Evolutionary conservation across 2,797 vertebrate genomes (phyloP), one percentile per base, ranked within the genome.

Genomic region (Pantherophis alleghaniensis): DNA sequence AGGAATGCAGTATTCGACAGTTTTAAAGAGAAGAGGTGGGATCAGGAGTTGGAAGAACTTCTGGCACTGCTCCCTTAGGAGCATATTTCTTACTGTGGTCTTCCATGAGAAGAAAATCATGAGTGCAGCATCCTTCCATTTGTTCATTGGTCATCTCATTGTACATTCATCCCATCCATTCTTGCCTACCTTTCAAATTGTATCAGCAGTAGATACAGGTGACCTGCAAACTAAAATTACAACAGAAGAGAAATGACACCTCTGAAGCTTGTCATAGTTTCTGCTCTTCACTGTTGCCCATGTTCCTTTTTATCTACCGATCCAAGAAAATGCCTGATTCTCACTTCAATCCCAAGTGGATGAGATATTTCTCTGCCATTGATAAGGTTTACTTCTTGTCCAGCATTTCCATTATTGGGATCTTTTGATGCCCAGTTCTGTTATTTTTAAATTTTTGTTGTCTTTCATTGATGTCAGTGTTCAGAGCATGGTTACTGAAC

Each of bases 141-240:
- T 12, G 20, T 92, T 91, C 37, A 5, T 91, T 93, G 94, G 93
- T 5, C 92, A 93, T 95, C 93, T 57, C 96, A 55, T 94, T 61
- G 88, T 93, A 16, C 32, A 32, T 93, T 37, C 59, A 56, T 92
- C 87, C 13, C 91, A 47, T 59, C 59, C 86, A 26, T 2, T 0
- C 1, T 2, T 47, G 7, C 88, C 69, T 93, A 92, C 32, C 89
- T 86, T 90, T 89, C 91, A 87, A 32, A 94, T 93, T 11, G 91
- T 93, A 92, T 91, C 92, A 88, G 0, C 63, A 51, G 94, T 94
- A 91, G 91, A 83, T 59, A 26, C 92, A 94, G 91, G 92, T 55
- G 2, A 93, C 4, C 7, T 42, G 2, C 32, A 92, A 42, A 28
- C 87, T 53, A 93, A 87, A 53, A 87, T 56, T 79, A 56, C 91